Base-by-base conservation (phyloP, 2,113 vertebrate genomes). In the Electrona antarctica region DNA sequence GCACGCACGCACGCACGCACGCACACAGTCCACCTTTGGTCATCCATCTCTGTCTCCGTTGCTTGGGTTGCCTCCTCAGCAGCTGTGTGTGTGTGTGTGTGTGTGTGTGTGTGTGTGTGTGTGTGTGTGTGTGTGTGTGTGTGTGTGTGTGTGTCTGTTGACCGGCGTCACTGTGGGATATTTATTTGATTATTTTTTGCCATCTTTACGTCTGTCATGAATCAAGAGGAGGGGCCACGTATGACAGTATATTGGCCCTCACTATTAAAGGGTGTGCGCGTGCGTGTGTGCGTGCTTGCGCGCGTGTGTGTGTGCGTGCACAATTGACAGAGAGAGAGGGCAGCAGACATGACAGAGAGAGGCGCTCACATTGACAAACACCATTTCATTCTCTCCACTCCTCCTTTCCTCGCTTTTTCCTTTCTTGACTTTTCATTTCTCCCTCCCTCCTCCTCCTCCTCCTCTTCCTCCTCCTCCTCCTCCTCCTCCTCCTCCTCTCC, bases 121-220 rank as follows among this genome's bases (percentile, higher is more conserved):
- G 49, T 33, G 52, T n/a, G 52, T 64, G 46, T 64, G 60, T 29
- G 51, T 7, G 50, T 52, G 9, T 29, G 21, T 50, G 67, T n/a
- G 67, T 9, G 51, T 15, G 29, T 28, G 54, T 21, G 28, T 2
- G 46, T 33, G 56, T 29, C 55, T 54, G 14, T 64, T 59, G 46
- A 73, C 73, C 66, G 48, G 45, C 13, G 50, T 29, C 62, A 33
- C 67, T 70, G 60, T 67, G 50, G 51, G 76, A 81, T 88, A 83
- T 90, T 92, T 90, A 91, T 91, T 88, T 87, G 69, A 84, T 90
- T 88, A 77, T 89, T 86, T 21, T 89, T 69, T 67, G 62, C 48
- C 57, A 10, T 61, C 69, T 89, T 88, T 79, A 83, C 67, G 45
- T 85, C 74, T 65, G 60, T 46, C 71, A 79, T 89, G 78, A 89